phyloP scores from a whole-genome alignment of 2,797 vertebrate species.

The Atherinosoma microstoma region DNA sequence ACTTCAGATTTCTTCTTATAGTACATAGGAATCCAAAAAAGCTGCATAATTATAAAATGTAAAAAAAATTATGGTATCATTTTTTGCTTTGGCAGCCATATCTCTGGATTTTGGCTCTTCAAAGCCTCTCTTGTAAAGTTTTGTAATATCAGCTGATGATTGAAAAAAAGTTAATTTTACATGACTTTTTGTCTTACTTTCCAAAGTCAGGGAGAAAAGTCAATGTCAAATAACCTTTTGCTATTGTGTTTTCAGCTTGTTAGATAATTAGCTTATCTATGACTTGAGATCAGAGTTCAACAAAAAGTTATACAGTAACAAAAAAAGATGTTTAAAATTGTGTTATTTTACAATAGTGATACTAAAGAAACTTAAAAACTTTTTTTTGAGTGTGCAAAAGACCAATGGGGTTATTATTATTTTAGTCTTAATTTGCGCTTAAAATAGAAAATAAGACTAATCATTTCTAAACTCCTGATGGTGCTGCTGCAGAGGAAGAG shows the following conservation, averaged over 20 bases:
- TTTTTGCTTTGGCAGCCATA: not conserved
- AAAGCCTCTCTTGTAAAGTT: not conserved
- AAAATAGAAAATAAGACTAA: not conserved
- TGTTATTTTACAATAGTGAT: not conserved
- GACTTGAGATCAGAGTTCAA: not conserved
- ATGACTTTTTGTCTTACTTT: not conserved
- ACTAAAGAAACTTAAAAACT: not conserved
- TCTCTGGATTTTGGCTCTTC: not conserved
- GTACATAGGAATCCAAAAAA: not conserved
- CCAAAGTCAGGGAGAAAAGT: not conserved
- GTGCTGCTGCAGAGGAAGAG: not conserved
- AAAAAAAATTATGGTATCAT: not conserved
- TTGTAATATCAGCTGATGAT: constrained; percentile 7
- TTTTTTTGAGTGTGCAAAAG: not conserved
- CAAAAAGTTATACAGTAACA: not conserved
- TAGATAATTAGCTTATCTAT: not conserved
- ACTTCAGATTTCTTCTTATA: not conserved
- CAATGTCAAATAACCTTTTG: not conserved
- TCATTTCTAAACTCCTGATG: not conserved
- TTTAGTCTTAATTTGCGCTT: not conserved
- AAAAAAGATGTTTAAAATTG: not conserved
- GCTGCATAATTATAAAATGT: not conserved
- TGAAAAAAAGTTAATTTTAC: not conserved
- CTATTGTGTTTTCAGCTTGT: not conserved
- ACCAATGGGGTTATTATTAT: not conserved